Base-by-base conservation (phyloP, 2,888 invertebrate species). In the Melieria crassipennis region DNA sequence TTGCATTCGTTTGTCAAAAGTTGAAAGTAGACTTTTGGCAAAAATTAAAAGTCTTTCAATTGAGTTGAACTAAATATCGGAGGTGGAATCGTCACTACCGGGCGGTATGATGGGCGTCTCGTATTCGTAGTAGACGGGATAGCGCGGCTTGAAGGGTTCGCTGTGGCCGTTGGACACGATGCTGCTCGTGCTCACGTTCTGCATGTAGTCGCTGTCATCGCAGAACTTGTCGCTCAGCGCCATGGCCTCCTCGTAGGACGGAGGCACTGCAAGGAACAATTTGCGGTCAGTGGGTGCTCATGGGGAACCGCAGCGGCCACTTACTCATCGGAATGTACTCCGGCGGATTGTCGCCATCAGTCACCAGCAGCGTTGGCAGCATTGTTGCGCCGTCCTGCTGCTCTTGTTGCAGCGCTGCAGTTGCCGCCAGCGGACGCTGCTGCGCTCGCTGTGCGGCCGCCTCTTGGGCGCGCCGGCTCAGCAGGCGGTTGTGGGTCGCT, bases 71-170 rank as follows among this genome's bases (percentile, higher is more conserved):
- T 70, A 74, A 78, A 76, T 78, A 78, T 78, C 73, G 68, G 73
- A 75, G 48, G 73, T 81, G 74, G 84, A 84, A 83, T 85, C 85
- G 80, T 86, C 85, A 85, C 84, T 85, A 85, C 85, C 85, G 84
- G 85, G 85, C 83, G 85, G 86, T 84, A 85, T 85, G 76, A 82
- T 85, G 80, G 85, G 85, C 76, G 85, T 85, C 80, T 85, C 82
- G 73, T 84, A 85, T 58, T 85, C 83, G 78, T 85, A 85, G 79
- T 86, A 86, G 77, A 86, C 86, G 75, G 86, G 86, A 76, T 86
- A 86, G 75, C 85, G 86, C 75, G 86, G 86, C 78, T 85, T 84
- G 76, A 85, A 86, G 69, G 82, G 79, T 75, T 85, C 85, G 75
- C 80, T 81, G 76, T 82, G 82, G 77, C 79, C 79, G 75, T 81